Percentiles rank a stretch among this genome's conserved stretches.
Evolutionary conservation across 1,140 invertebrate species (phyloP).

Genomic region (Physella acuta): DNA sequence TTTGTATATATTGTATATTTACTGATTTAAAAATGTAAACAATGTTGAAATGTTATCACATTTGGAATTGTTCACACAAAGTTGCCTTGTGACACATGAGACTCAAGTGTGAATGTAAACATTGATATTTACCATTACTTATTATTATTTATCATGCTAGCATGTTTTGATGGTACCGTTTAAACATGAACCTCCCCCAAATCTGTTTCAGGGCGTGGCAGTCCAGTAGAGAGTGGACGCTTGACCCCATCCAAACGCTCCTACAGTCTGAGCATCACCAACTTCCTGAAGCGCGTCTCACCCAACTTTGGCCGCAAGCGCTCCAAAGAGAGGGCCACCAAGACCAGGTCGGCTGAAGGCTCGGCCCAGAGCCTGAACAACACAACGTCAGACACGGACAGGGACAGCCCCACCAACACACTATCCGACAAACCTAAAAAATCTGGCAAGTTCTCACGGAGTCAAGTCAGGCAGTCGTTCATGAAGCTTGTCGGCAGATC

Average conservation of each 20-base stretch:
- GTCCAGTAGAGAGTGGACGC: slow-evolving; percentile 21
- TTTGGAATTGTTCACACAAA: too few species aligned
- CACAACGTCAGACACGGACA: slow-evolving; percentile 23
- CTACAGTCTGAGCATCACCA: slow-evolving; percentile 43
- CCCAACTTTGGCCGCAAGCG: slow-evolving; percentile 36
- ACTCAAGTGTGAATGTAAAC: too few species aligned
- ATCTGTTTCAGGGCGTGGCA: background rate
- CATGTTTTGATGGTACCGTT: too few species aligned
- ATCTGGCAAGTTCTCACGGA: slow-evolving; percentile 33
- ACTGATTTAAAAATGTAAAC: too few species aligned
- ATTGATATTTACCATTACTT: too few species aligned
- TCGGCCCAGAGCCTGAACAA: slow-evolving; percentile 35
- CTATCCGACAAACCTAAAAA: background rate
- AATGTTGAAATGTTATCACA: too few species aligned
- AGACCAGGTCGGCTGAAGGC: slow-evolving; percentile 27
- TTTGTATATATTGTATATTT: too few species aligned
- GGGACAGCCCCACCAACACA: background rate
- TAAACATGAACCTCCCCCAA: too few species aligned
- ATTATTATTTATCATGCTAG: too few species aligned
- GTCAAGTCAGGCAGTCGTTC: slow-evolving; percentile 43
- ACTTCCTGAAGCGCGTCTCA: slow-evolving; percentile 45
- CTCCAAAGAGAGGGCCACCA: slow-evolving; percentile 30
- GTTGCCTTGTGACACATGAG: too few species aligned
- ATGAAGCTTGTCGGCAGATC: slow-evolving; percentile 40
- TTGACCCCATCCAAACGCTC: slow-evolving; percentile 41